Evolutionary conservation across 92 coral and sea anemone genomes (phyloP).

Genomic region (Isaurus tuberculatus): DNA sequence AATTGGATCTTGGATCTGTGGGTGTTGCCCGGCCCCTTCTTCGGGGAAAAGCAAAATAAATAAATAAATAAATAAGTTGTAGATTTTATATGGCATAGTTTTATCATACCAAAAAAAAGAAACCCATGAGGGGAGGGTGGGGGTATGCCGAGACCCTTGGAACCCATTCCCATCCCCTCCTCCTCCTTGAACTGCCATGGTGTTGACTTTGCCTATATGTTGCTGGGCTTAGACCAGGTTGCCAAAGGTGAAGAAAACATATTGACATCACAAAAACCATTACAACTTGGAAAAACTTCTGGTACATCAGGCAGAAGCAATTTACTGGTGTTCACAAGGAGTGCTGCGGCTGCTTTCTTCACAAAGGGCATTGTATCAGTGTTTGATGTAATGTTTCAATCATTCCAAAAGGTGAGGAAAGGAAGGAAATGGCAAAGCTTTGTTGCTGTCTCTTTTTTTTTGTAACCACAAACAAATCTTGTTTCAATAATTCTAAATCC

Average conservation of each 20-base stretch:
- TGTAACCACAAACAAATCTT: too few species aligned
- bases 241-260: slow-evolving; percentile 44
- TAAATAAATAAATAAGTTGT: too few species aligned
- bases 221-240: slow-evolving; percentile 36
- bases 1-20: too few species aligned
- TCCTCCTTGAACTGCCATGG: neutral
- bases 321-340: slow-evolving; percentile 49
- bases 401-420: slow-evolving; percentile 56
- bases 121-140: too few species aligned
- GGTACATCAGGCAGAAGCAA: slow-evolving; percentile 64
- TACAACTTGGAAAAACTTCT: slow-evolving; percentile 63
- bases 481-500: too few species aligned
- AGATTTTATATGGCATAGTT: too few species aligned
- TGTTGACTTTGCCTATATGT: neutral
- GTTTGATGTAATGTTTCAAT: slow-evolving; percentile 54
- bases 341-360: slow-evolving; percentile 38
- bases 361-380: slow-evolving; percentile 53
- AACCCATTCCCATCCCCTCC: too few species aligned
- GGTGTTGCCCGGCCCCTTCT: too few species aligned
- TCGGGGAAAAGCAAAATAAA: too few species aligned
- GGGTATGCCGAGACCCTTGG: too few species aligned
- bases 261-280: slow-evolving; percentile 52
- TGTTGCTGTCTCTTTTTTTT: too few species aligned
- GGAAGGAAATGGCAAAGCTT: neutral
- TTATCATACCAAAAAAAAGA: too few species aligned